Percentiles rank a stretch among this genome's conserved stretches.
Evolutionary conservation across 2,888 invertebrate species (phyloP).

Genomic region (Rhagonycha fulva): DNA sequence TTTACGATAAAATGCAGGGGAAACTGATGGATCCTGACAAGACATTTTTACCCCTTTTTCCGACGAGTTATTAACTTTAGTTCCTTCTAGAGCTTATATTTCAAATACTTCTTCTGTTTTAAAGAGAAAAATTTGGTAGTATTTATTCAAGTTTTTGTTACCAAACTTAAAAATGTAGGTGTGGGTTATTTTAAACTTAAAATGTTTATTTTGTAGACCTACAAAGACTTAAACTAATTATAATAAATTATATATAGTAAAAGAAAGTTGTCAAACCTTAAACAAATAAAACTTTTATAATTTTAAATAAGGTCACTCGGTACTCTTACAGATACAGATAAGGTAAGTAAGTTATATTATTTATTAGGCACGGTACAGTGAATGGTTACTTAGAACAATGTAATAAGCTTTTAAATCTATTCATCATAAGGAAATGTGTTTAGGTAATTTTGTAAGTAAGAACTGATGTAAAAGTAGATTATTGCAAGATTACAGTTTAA

Average conservation of each 20-base stretch:
- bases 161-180: background rate
- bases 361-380: background rate
- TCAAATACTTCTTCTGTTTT: background rate
- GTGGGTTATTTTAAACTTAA: background rate
- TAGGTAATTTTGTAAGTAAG: background rate
- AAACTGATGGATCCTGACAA: constrained; percentile 40
- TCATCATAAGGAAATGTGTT: background rate
- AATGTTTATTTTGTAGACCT: background rate
- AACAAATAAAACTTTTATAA: background rate
- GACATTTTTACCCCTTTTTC: constrained; percentile 43
- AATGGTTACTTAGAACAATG: background rate
- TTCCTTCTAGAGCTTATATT: constrained; percentile 12
- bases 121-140: background rate
- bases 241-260: background rate
- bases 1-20: constrained; percentile 32
- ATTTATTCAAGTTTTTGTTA: background rate
- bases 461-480: constrained; percentile 4
- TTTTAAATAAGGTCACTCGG: background rate
- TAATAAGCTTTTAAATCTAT: background rate
- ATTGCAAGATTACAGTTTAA: constrained; percentile 12
- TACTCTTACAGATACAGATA: background rate
- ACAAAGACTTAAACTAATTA: background rate
- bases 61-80: constrained; percentile 21
- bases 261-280: background rate
- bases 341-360: background rate